Evolutionary conservation across 2,888 invertebrate genomes (phyloP).

Genomic region (Eurois occulta): DNA sequence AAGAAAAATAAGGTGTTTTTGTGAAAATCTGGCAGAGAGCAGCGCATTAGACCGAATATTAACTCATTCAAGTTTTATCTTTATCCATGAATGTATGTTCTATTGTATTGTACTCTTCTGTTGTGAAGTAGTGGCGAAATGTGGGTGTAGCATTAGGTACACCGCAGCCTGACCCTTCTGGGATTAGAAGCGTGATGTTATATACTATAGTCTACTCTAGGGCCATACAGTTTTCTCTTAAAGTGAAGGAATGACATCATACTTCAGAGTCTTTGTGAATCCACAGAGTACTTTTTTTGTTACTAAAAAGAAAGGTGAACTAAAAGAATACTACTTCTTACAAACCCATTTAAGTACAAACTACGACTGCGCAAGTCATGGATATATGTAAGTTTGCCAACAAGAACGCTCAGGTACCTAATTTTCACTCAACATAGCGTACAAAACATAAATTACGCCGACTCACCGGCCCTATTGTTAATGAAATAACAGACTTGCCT

Average conservation of each 20-base stretch:
- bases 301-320: not conserved
- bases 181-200: not conserved
- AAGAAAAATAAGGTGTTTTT: not conserved
- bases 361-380: not conserved
- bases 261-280: not conserved
- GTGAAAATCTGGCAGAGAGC: not conserved
- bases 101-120: not conserved
- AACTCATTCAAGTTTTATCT: not conserved
- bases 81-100: not conserved
- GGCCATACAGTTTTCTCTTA: not conserved
- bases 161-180: not conserved
- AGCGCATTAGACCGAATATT: not conserved
- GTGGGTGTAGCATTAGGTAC: not conserved
- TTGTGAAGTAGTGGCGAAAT: not conserved
- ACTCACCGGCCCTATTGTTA: constrained; percentile 1
- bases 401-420: not conserved
- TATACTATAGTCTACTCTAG: not conserved
- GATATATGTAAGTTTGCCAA: not conserved
- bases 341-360: not conserved
- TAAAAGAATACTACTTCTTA: not conserved
- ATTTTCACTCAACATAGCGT: not conserved
- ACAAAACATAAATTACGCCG: constrained; percentile 4
- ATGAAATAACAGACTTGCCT: constrained; percentile 16
- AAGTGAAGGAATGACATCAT: constrained; percentile 8
- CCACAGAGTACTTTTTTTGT: not conserved